phyloP scores from a whole-genome alignment of 2,113 vertebrate species.

The Anhinga rufa region DNA sequence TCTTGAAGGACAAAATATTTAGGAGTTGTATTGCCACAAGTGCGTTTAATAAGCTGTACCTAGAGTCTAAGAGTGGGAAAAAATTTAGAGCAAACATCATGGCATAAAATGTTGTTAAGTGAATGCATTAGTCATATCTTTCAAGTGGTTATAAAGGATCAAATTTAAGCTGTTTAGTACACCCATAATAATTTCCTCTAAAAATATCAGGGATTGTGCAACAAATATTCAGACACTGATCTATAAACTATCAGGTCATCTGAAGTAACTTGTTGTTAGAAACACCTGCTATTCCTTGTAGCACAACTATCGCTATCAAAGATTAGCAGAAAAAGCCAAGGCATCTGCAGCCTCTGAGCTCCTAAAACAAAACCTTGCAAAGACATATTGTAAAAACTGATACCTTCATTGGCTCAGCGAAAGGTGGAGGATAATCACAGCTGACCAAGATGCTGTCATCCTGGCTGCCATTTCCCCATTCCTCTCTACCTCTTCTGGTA shows the following conservation, averaged over 20 bases:
- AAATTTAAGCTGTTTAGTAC: neutral
- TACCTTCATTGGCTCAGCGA: neutral
- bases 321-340: neutral
- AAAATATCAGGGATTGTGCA: neutral
- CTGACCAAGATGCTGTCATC: neutral
- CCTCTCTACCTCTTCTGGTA: neutral
- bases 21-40: neutral
- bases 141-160: neutral
- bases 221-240: neutral
- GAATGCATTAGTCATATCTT: neutral
- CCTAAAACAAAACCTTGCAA: neutral
- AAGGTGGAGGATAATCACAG: neutral
- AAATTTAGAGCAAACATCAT: neutral
- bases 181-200: neutral
- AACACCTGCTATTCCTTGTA: neutral
- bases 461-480: neutral
- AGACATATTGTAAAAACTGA: neutral
- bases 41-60: neutral
- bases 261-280: neutral
- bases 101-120: neutral
- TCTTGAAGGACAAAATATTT: neutral
- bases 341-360: neutral
- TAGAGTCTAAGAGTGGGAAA: neutral
- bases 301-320: fast-evolving
- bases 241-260: neutral